Percentiles rank a stretch among this genome's conserved stretches.
These are phyloP conservation scores for Neoniphon sammara DNA, from an alignment of 2,797 vertebrate genomes.

Conservation along the genomic window DNA sequence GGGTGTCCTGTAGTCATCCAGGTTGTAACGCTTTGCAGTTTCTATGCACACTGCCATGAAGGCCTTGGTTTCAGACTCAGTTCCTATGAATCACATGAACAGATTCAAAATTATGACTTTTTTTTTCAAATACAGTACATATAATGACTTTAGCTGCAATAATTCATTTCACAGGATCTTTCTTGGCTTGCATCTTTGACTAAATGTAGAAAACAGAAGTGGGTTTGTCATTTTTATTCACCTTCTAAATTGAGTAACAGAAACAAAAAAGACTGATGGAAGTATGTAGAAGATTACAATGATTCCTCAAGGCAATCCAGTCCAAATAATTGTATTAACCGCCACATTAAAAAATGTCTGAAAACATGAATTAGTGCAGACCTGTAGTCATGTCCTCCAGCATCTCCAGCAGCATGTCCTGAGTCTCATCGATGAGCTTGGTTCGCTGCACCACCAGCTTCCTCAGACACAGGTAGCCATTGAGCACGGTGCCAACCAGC, in stretches of 20 bases:
- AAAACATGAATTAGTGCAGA: constrained; percentile 52
- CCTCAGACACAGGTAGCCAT: constrained; percentile 95
- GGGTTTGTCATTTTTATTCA: too few species aligned
- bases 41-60: constrained; percentile 99
- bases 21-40: constrained; percentile 97
- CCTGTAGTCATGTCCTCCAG: constrained; percentile 99
- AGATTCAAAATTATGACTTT: constrained; percentile 1
- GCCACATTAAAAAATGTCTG: too few species aligned
- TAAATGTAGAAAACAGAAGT: too few species aligned
- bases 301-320: too few species aligned
- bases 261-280: too few species aligned
- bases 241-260: too few species aligned
- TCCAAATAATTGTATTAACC: too few species aligned
- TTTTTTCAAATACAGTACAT: not conserved
- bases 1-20: constrained; percentile 97
- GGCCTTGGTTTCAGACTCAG: constrained; percentile 98
- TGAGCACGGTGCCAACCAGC: constrained; percentile 97
- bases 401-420: constrained; percentile 99
- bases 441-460: constrained; percentile 98
- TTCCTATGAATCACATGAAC: constrained; percentile 83
- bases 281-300: too few species aligned
- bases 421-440: constrained; percentile 97
- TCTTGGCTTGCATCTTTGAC: too few species aligned
- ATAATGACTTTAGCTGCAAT: not conserved
- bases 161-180: not conserved